A percentile compares a stretch with the other conserved stretches of the same genome.
Conservation (phyloP, 2,113 vertebrate genomes). For the Alouatta palliata region DNA sequence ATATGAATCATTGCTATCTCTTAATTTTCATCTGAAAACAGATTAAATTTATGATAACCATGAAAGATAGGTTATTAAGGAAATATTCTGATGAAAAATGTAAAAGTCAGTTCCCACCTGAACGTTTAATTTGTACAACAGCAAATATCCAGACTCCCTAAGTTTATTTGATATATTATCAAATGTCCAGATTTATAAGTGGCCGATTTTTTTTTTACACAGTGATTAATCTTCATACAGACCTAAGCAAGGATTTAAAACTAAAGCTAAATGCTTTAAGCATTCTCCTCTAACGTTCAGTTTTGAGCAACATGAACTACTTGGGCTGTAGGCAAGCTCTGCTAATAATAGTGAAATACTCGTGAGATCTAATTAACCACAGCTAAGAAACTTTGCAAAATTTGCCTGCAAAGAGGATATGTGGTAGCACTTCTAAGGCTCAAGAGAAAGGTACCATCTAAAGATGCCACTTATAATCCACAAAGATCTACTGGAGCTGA, state of each 20-base stretch:
- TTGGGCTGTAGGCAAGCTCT: neutral
- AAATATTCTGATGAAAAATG: neutral
- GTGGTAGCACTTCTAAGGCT: neutral
- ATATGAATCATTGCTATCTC: neutral
- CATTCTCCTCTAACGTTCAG: neutral
- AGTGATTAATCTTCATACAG: neutral
- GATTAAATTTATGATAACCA: neutral
- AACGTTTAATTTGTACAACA: neutral
- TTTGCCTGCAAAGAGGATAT: neutral
- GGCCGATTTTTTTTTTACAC: neutral
- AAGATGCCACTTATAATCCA: neutral
- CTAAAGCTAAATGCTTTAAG: neutral
- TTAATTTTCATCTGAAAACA: neutral
- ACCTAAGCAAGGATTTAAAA: neutral
- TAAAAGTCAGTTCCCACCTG: neutral
- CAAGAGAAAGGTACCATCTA: neutral
- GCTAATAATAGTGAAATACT: neutral
- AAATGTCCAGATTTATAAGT: neutral
- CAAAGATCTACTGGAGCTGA: neutral
- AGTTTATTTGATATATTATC: neutral
- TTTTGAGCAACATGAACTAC: constrained; percentile 21
- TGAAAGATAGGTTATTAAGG: neutral
- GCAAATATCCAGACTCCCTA: neutral
- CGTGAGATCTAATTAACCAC: constrained; percentile 54
- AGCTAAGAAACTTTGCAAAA: neutral